Conservation (phyloP, 2,113 vertebrate genomes). For the Barnardius zonarius region DNA sequence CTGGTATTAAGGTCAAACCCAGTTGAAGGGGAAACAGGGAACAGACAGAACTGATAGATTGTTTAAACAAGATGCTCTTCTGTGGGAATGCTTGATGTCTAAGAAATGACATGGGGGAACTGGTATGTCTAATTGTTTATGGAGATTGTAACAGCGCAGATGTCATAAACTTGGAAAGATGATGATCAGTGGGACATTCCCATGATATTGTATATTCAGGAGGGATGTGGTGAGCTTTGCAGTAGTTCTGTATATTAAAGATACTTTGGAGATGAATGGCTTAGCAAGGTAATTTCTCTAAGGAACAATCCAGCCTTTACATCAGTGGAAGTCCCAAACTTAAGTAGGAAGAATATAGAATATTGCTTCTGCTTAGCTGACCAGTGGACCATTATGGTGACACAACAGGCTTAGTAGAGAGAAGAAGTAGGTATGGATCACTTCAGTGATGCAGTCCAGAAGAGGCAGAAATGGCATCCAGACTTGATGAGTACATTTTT, state of each 20-base stretch:
- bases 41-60: background rate
- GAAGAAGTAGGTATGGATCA: background rate
- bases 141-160: background rate
- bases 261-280: background rate
- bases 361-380: background rate
- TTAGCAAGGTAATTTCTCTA: background rate
- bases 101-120: background rate
- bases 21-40: background rate
- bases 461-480: background rate
- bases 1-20: background rate
- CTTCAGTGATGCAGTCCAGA: background rate
- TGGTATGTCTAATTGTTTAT: background rate
- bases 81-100: background rate
- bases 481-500: background rate
- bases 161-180: background rate
- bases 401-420: background rate
- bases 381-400: background rate
- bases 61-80: slow-evolving; percentile 27
- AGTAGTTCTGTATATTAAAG: background rate
- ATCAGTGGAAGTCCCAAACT: background rate
- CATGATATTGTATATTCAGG: accelerated
- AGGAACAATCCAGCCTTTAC: background rate
- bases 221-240: background rate
- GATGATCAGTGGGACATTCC: background rate
- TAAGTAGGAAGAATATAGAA: background rate